Conservation (phyloP, 2,888 invertebrate species). For the Xanthostigma xanthostigma region DNA sequence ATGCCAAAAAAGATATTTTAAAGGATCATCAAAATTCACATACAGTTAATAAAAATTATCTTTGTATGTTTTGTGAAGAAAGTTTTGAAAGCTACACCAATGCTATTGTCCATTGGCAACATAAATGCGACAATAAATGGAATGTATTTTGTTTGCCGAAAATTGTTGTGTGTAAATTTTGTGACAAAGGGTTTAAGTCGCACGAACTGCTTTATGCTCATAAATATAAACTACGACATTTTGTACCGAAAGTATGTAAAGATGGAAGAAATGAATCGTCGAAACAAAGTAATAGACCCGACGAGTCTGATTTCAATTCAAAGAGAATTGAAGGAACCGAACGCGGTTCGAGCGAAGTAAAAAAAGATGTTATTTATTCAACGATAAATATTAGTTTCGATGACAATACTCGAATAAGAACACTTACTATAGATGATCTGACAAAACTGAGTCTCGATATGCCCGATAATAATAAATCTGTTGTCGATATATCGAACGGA, state of each 20-base stretch:
- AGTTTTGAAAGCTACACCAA: constrained; percentile 33
- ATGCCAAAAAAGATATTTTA: constrained; percentile 33
- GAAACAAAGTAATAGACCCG: no score
- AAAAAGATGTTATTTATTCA: no score
- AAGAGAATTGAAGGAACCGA: no score
- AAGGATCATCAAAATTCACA: constrained; percentile 29
- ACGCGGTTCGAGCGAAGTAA: no score
- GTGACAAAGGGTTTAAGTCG: constrained; percentile 33
- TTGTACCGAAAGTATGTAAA: constrained; percentile 23
- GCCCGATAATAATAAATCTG: no score
- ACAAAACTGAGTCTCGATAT: no score
- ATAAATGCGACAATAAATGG: constrained; percentile 28
- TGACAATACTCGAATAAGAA: no score
- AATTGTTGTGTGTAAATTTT: constrained; percentile 30
- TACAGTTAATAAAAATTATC: constrained; percentile 29
- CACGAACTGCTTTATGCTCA: constrained; percentile 38
- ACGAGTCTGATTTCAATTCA: no score
- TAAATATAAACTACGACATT: constrained; percentile 36
- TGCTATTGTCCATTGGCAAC: constrained; percentile 39
- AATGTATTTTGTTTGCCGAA: constrained; percentile 31
- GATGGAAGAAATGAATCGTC: no score
- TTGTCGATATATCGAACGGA: no score
- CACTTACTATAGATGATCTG: no score
- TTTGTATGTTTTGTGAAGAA: constrained; percentile 29
- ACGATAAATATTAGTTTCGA: no score